Conservation (phyloP, 2,888 invertebrate genomes). For the Dicranocentrus wangi region DNA sequence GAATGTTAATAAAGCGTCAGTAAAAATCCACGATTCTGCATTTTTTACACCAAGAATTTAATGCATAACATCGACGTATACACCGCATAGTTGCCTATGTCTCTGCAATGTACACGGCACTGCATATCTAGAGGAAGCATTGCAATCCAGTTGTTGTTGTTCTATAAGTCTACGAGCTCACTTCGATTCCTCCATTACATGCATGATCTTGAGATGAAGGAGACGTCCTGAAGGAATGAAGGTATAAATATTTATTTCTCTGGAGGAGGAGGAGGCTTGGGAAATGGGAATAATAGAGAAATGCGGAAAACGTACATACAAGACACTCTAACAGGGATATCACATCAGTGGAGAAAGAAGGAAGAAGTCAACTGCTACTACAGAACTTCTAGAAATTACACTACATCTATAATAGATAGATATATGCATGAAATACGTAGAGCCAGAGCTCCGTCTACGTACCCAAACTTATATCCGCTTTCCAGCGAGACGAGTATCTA, state of each 20-base stretch:
- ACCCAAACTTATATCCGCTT: neutral
- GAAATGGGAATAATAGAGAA: slow-evolving; percentile 63
- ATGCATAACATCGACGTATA: too few relatives aligned
- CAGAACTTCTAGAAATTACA: slow-evolving; percentile 48
- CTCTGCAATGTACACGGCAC: too few relatives aligned
- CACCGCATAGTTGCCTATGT: slow-evolving; percentile 5
- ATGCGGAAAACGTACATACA: slow-evolving; percentile 52
- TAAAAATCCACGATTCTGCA: too few relatives aligned
- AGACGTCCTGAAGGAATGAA: slow-evolving; percentile 61
- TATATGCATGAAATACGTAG: slow-evolving; percentile 7
- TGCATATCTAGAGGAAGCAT: too few relatives aligned
- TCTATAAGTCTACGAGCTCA: neutral
- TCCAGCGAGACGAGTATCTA: neutral
- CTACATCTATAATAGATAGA: slow-evolving; percentile 32
- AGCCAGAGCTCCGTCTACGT: neutral
- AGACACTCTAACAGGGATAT: slow-evolving; percentile 34
- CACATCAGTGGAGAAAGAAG: slow-evolving; percentile 51
- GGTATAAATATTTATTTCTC: slow-evolving; percentile 64
- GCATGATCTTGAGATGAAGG: slow-evolving; percentile 61
- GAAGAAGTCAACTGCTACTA: slow-evolving; percentile 54
- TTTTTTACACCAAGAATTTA: too few relatives aligned
- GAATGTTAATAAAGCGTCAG: too few relatives aligned
- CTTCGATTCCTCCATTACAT: slow-evolving; percentile 52
- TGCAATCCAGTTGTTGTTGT: neutral
- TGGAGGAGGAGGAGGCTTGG: slow-evolving; percentile 61